Base-by-base conservation (phyloP, 2,888 invertebrate species). In the Poecilus cupreus region DNA sequence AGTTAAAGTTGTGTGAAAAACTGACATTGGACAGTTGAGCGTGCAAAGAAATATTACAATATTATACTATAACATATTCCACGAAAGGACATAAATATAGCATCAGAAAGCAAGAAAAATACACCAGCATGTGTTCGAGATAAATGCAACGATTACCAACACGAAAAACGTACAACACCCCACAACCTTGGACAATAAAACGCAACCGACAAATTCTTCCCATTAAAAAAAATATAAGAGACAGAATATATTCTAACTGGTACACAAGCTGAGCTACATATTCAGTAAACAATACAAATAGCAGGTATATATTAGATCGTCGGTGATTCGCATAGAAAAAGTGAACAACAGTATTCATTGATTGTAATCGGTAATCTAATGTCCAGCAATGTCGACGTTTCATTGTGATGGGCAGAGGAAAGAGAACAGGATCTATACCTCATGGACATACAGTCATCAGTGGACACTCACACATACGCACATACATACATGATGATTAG, bases 351-450 rank as follows among this genome's bases (percentile, higher is more conserved):
- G 64, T 32, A 68, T 68, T 72, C 72, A 72, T 72, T 60, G 80
- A 80, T 80, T 80, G 80, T 80, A 72, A 80, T 80, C 80, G 68
- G 6, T 70, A 72, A 72, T 80, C 80, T 80, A 70, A 80, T 77
- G 75, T 54, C 20, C 51, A 75, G 49, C 18, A 16, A 54, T 18
- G 32, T 32, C 13, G 49, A 46, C 60, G 76, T 54, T 32, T 26
- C 68, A 79, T 68, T 79, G 60, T 68, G 46, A 43, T 72, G 51
- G n/a, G 75, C 16, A 26, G 24, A 51, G 51, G 26, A 26, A 51
- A 75, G 46, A 51, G 70, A 80, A 80, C 80, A 80, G 80, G 80
- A 80, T 80, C 54, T 80, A 80, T 80, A 80, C 70, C 80, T 80
- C 72, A 80, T 80, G 80, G 80, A 80, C 80, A 80, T 72, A 72